Percentiles rank a stretch among this genome's conserved stretches.
These are phyloP conservation scores for Oeneis ivallda DNA, from an alignment of 2,888 invertebrate genomes.

Conservation along the genomic window DNA sequence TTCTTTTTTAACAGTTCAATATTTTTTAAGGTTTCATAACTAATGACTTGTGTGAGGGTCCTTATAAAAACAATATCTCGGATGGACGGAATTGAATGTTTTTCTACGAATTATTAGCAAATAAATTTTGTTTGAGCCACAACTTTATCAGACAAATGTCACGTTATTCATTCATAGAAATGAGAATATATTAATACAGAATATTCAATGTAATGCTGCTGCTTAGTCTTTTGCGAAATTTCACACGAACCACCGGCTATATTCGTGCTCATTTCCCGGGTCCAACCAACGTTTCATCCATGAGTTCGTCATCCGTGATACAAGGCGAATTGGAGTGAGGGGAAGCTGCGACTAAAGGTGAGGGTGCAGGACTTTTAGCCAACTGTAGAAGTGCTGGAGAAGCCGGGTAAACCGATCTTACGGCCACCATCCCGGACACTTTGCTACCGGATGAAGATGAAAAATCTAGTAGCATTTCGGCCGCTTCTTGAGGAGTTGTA, in stretches of 20 bases:
- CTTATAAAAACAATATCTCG: slow-evolving; percentile 1
- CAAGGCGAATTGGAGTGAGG: slow-evolving; percentile 88
- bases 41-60: background rate
- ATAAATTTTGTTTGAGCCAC: background rate
- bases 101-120: background rate
- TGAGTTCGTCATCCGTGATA: slow-evolving; percentile 93
- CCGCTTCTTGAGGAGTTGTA: slow-evolving; percentile 81
- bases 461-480: slow-evolving; percentile 85
- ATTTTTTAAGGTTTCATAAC: background rate
- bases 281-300: slow-evolving; percentile 93
- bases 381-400: slow-evolving; percentile 88
- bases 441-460: slow-evolving; percentile 82
- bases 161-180: background rate
- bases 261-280: slow-evolving; percentile 84
- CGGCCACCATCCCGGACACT: slow-evolving; percentile 78
- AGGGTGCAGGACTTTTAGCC: slow-evolving; percentile 88
- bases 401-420: slow-evolving; percentile 80
- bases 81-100: slow-evolving; percentile 21
- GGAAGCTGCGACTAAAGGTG: slow-evolving; percentile 85
- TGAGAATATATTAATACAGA: background rate
- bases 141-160: background rate
- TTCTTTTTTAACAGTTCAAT: background rate
- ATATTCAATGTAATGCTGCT: slow-evolving; percentile 22
- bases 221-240: slow-evolving; percentile 8
- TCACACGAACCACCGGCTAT: background rate